Evolutionary conservation across 2,113 vertebrate genomes (phyloP), one percentile per base, ranked within the genome.

Genomic region (Hydropotes inermis): DNA sequence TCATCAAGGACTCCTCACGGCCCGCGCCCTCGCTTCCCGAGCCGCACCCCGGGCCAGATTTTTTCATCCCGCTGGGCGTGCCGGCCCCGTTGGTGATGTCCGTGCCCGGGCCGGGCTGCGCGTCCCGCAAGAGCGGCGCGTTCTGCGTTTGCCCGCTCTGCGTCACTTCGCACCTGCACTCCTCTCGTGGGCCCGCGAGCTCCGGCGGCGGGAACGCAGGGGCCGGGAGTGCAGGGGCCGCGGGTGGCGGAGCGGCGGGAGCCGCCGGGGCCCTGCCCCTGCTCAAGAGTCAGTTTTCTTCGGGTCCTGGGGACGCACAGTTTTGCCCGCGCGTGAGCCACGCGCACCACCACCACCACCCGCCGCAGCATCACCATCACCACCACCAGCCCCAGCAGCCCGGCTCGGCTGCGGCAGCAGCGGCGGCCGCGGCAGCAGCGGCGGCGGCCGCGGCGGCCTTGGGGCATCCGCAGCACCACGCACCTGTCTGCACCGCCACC

Each of bases 121-220:
- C 97, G 8, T 99, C 99, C 95, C 99, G 99, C 98, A 99, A 99
- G 61, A 99, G 96, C 70, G 99, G 99, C 50, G 98, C 99, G 15
- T 99, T 99, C 98, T 99, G 99, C 96, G 99, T 99, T 16, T 99
- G 99, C 94, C 99, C 99, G 47, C 99, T 99, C 95, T 99, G 99
- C 98, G 99, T 99, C 98, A 99, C 99, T 96, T 99, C 99, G 96
- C 99, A 99, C 99, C 99, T 99, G 98, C 99, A 99, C 98, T 98
- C 99, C 1, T 98, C 99, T 47, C 98, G 99, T 39, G 97, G 96
- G 30, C 98, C 99, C 3, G 79, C 95, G 3, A 97, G 98, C 60
- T 98, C 98, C 14, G 98, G 96, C 10, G 94, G 97, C 25, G 98
- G 98, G 6, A 99, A 99, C n/a, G 97, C 98, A 0, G 98, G 99